Evolutionary conservation across 2,797 vertebrate species (phyloP).

Genomic region (Fistularia tabacaria): DNA sequence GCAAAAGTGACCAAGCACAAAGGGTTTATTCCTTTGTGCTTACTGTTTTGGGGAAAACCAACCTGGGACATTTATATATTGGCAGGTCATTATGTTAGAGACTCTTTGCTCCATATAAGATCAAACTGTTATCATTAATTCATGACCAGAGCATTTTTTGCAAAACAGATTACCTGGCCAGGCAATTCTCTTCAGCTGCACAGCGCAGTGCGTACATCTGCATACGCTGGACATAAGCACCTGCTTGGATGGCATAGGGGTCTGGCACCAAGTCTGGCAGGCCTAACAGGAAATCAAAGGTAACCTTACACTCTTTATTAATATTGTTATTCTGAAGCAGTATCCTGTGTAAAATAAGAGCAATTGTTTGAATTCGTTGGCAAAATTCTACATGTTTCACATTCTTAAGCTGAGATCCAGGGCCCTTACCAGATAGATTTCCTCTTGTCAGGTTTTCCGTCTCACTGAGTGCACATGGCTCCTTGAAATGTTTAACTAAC

Average conservation of each 20-base stretch:
- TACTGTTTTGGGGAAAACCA: conserved; percentile 60
- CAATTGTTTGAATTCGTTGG: conserved; percentile 38
- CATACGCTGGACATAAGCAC: conserved; percentile 80
- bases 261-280: conserved; percentile 83
- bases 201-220: conserved; percentile 85
- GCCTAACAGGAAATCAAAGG: conserved; percentile 58
- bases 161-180: conserved; percentile 73
- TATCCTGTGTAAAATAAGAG: conserved; percentile 14
- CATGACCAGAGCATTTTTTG: conserved; percentile 14
- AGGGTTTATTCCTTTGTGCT: conserved; percentile 54
- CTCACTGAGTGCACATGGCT: no score
- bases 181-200: conserved; percentile 85
- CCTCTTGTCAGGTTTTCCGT: conserved; percentile 6
- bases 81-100: conserved; percentile 53
- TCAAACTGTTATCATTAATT: conserved; percentile 31
- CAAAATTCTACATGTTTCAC: conserved; percentile 26
- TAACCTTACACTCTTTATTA: conserved; percentile 11
- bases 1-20: conserved; percentile 38
- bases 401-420: conserved; percentile 27
- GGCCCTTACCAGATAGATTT: no score
- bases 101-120: conserved; percentile 38
- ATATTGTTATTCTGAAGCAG: conserved; percentile 2
- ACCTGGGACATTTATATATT: conserved; percentile 61
- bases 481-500: not conserved
- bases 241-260: conserved; percentile 81